Conservation (phyloP, 2,113 vertebrate species). For the Arenaria interpres region DNA sequence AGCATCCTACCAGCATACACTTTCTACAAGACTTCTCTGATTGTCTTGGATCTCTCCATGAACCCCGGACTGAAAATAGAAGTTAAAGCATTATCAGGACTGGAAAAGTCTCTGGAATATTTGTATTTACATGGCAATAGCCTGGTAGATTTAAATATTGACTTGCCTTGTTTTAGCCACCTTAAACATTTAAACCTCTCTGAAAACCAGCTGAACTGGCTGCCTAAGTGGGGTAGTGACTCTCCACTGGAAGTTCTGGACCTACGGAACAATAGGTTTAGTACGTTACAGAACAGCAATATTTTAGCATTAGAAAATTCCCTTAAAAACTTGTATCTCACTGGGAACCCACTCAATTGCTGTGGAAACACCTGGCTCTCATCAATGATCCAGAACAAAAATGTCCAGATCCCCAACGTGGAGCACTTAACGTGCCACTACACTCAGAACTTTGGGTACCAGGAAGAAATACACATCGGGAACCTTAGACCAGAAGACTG, state of each 20-base stretch:
- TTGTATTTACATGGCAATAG: conserved; percentile 84
- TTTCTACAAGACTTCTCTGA: conserved; percentile 81
- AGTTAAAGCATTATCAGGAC: conserved; percentile 77
- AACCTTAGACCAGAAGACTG: conserved; percentile 83
- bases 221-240: conserved; percentile 79
- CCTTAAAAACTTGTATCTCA: conserved; percentile 86
- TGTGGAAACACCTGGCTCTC: conserved; percentile 86
- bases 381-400: conserved; percentile 81
- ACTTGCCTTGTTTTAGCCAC: conserved; percentile 81
- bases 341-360: conserved; percentile 90
- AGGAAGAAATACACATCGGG: conserved; percentile 75
- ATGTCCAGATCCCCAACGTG: conserved; percentile 79
- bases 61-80: conserved; percentile 84
- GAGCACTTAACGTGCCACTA: conserved; percentile 80
- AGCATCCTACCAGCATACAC: conserved; percentile 67
- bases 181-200: conserved; percentile 88
- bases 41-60: conserved; percentile 83
- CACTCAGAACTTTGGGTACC: conserved; percentile 69
- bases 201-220: conserved; percentile 82
- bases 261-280: conserved; percentile 89
- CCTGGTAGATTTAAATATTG: conserved; percentile 76
- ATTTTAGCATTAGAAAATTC: conserved; percentile 82
- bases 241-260: conserved; percentile 88
- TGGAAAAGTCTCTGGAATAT: conserved; percentile 84
- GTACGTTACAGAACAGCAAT: conserved; percentile 79